These are phyloP conservation scores for Amphiduros pacificus DNA, from an alignment of 2,888 invertebrate species.

Conservation along the genomic window DNA sequence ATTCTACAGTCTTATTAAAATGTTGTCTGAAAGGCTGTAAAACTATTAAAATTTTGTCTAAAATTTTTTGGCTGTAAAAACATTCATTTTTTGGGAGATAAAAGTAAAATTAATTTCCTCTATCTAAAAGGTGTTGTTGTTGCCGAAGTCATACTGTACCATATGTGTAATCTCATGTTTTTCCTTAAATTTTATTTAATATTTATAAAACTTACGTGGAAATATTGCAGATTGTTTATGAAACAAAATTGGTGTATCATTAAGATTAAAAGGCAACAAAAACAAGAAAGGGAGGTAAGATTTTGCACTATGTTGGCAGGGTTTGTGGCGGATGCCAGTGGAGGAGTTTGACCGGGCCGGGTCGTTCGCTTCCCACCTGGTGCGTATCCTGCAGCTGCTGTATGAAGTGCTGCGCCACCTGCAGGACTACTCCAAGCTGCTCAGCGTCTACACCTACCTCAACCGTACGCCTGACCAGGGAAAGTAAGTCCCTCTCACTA, in stretches of 20 bases:
- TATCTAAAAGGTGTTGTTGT: too few species aligned
- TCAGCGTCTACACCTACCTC: slow-evolving; percentile 79
- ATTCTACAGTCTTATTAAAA: too few species aligned
- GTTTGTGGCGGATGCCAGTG: slow-evolving; percentile 89
- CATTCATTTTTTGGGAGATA: too few species aligned
- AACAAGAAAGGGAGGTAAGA: not conserved
- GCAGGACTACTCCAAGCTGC: slow-evolving; percentile 77
- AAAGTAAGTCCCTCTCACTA: slow-evolving; percentile 64
- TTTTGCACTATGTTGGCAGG: slow-evolving; percentile 60
- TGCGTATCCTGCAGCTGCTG: slow-evolving; percentile 77
- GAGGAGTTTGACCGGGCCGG: slow-evolving; percentile 90
- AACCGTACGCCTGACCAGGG: slow-evolving; percentile 81
- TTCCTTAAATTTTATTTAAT: too few species aligned
- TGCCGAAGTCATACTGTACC: too few species aligned
- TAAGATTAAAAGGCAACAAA: not conserved
- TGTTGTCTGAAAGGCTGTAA: too few species aligned
- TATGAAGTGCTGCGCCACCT: slow-evolving; percentile 79
- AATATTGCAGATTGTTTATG: too few species aligned
- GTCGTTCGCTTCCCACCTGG: slow-evolving; percentile 88
- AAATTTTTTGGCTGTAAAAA: too few species aligned
- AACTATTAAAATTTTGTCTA: too few species aligned
- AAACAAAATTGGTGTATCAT: not conserved
- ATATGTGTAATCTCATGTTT: too few species aligned
- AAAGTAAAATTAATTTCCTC: too few species aligned
- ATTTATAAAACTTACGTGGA: too few species aligned